Evolutionary conservation across 1,140 invertebrate genomes (phyloP).

Genomic region (Thaumatotibia leucotreta): DNA sequence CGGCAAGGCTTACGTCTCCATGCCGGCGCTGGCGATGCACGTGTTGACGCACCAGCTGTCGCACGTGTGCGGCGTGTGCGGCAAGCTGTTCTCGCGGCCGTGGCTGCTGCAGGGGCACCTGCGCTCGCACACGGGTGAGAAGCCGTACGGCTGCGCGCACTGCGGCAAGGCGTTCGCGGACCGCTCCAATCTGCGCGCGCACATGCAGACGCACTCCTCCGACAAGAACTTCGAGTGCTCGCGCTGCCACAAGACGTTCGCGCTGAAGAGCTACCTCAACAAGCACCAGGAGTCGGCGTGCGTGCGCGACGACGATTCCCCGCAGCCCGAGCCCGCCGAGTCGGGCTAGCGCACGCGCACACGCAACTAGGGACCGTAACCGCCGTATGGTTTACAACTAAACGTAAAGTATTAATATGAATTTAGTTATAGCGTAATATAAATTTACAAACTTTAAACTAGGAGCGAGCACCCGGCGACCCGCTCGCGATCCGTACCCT

Average conservation of each 20-base stretch:
- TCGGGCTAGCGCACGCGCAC: slow-evolving; percentile 36
- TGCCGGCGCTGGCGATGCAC: slow-evolving; percentile 99
- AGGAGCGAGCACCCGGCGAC: slow-evolving; percentile 37
- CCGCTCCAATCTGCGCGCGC: slow-evolving; percentile 96
- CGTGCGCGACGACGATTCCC: slow-evolving; percentile 83
- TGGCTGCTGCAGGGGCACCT: slow-evolving; percentile 99
- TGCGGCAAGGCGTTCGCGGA: slow-evolving; percentile 99
- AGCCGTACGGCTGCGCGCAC: slow-evolving; percentile 98
- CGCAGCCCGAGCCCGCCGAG: slow-evolving; percentile 35
- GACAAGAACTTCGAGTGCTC: slow-evolving; percentile 97
- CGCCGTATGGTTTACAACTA: slow-evolving; percentile 51
- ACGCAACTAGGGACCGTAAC: slow-evolving; percentile 66
- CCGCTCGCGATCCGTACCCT: slow-evolving; percentile 9
- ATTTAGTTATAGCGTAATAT: slow-evolving; percentile 69
- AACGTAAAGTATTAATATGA: slow-evolving; percentile 74
- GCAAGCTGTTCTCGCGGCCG: slow-evolving; percentile 98
- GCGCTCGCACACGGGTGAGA: slow-evolving; percentile 98
- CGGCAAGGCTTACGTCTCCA: slow-evolving; percentile 98
- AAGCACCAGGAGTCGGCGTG: slow-evolving; percentile 99
- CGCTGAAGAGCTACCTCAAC: slow-evolving; percentile 98
- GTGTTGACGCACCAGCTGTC: slow-evolving; percentile 95
- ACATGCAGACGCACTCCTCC: slow-evolving; percentile 99
- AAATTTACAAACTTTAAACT: slow-evolving; percentile 60
- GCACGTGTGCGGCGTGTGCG: slow-evolving; percentile 97
- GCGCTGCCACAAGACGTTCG: slow-evolving; percentile 97